These are phyloP conservation scores for Amblyteles armatorius DNA, from an alignment of 2,888 invertebrate genomes.

Conservation along the genomic window DNA sequence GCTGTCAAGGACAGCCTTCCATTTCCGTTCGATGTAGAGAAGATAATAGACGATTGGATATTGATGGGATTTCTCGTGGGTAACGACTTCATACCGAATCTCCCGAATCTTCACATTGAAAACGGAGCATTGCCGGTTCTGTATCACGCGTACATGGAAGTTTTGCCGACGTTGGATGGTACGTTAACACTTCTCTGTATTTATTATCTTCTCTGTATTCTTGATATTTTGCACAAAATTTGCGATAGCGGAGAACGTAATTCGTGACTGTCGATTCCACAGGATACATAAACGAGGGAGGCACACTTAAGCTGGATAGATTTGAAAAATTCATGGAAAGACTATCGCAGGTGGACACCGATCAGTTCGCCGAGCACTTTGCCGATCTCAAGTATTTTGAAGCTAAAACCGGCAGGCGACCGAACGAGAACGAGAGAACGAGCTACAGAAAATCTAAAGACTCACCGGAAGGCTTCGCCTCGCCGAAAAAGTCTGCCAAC, in stretches of 20 bases:
- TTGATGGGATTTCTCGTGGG: slow-evolving; percentile 98
- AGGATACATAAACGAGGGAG: slow-evolving; percentile 98
- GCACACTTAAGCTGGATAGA: slow-evolving; percentile 92
- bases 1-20: slow-evolving; percentile 88
- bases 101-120: slow-evolving; percentile 97
- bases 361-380: slow-evolving; percentile 91
- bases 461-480: slow-evolving; percentile 67
- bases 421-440: slow-evolving; percentile 83
- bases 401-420: slow-evolving; percentile 90
- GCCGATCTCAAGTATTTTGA: slow-evolving; percentile 95
- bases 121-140: slow-evolving; percentile 95
- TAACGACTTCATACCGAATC: slow-evolving; percentile 98
- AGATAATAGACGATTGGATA: slow-evolving; percentile 99
- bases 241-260: neutral
- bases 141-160: slow-evolving; percentile 94
- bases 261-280: slow-evolving; percentile 67
- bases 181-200: slow-evolving; percentile 15
- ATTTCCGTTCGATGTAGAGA: slow-evolving; percentile 94
- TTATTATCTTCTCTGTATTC: slow-evolving; percentile 15
- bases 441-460: slow-evolving; percentile 84
- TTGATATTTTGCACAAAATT: neutral
- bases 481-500: slow-evolving; percentile 74
- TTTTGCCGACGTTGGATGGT: slow-evolving; percentile 95
- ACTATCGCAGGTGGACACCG: slow-evolving; percentile 90
- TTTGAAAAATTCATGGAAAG: slow-evolving; percentile 94